Percentiles rank a stretch among this genome's conserved stretches.
These are phyloP conservation scores for Benthosema pterotum DNA, from an alignment of 2,797 vertebrate species.

Conservation along the genomic window DNA sequence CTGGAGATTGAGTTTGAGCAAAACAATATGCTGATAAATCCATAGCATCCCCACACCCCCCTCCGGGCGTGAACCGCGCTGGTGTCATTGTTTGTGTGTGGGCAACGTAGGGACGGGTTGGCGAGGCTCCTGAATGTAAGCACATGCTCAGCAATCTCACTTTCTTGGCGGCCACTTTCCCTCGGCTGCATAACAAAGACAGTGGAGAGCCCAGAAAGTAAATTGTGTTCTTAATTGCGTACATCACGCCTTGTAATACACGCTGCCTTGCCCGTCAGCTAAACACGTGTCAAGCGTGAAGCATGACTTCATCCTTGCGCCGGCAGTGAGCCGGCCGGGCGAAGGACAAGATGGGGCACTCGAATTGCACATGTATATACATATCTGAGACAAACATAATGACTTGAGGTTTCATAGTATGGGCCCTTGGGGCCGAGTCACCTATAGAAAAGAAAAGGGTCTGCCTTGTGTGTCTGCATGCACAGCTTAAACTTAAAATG, in stretches of 20 bases:
- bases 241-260: slow-evolving; percentile 19
- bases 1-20: slow-evolving; percentile 41
- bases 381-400: neutral
- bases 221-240: slow-evolving; percentile 14
- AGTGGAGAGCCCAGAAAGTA: slow-evolving; percentile 10
- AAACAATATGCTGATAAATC: slow-evolving; percentile 50
- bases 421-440: no score
- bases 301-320: neutral
- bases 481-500: no score
- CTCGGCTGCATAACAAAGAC: slow-evolving; percentile 23
- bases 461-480: no score
- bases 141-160: slow-evolving; percentile 9
- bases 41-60: slow-evolving; percentile 13
- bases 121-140: slow-evolving; percentile 22
- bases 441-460: no score
- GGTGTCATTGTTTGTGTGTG: slow-evolving; percentile 24
- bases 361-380: neutral
- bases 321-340: neutral
- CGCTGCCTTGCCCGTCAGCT: neutral
- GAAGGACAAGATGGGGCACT: neutral
- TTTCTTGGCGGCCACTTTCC: slow-evolving; percentile 29
- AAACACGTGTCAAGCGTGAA: slow-evolving; percentile 14
- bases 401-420: neutral
- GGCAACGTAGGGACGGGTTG: slow-evolving; percentile 13
- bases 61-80: slow-evolving; percentile 24